phyloP scores from a whole-genome alignment of 2,888 invertebrate species.

The Luperina nickerlii region DNA sequence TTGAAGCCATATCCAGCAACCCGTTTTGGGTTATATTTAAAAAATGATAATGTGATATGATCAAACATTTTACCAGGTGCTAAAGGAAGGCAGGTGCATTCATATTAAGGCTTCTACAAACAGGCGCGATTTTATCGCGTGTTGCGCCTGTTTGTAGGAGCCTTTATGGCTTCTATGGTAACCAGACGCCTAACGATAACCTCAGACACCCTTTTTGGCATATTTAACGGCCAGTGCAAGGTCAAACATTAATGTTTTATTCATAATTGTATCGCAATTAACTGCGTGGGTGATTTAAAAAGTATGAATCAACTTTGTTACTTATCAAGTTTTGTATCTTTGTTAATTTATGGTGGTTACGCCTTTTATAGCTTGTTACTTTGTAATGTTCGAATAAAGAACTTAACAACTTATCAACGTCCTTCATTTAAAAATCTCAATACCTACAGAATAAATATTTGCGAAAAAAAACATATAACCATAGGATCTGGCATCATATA shows the following conservation, averaged over 20 bases:
- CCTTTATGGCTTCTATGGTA: constrained; percentile 57
- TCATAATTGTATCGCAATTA: constrained; percentile 28
- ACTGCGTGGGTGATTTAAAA: not conserved
- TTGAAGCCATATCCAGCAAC: constrained; percentile 38
- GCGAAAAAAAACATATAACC: not conserved
- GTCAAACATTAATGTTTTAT: constrained; percentile 30
- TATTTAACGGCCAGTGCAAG: constrained; percentile 30
- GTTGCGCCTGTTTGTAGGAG: too few relatives aligned
- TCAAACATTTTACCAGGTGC: constrained; percentile 12
- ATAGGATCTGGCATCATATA: not conserved
- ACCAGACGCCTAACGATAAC: constrained; percentile 24
- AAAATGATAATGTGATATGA: constrained; percentile 12
- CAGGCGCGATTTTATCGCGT: too few relatives aligned
- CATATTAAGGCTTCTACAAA: constrained; percentile 46
- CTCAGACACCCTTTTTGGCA: constrained; percentile 13
- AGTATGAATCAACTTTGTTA: not conserved
- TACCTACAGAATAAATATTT: not conserved
- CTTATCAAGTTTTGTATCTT: constrained; percentile 4
- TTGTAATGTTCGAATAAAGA: not conserved
- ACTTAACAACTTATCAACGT: not conserved
- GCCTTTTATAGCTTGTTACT: not conserved
- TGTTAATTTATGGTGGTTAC: constrained; percentile 2
- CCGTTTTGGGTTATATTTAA: not conserved
- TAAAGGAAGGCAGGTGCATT: constrained; percentile 13
- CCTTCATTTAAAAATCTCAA: not conserved